Evolutionary conservation across 2,888 invertebrate species (phyloP), one percentile per base, ranked within the genome.

Genomic region (Tetragonisca angustula): DNA sequence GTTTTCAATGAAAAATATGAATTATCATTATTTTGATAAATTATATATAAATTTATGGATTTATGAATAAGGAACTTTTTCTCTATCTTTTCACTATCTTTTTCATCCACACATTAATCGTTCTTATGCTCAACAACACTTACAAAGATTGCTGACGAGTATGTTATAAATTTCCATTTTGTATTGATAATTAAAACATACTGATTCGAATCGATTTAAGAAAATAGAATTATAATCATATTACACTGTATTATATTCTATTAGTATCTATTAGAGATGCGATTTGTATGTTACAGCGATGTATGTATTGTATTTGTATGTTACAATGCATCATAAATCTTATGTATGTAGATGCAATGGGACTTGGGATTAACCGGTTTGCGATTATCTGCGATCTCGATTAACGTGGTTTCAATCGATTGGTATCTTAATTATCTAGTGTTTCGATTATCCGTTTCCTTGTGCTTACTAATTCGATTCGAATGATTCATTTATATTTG

Each of bases 271-370:
- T 32, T 65, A 68, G 56, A n/a, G 15, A 6, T 21, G 49, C 21
- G 24, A 62, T 32, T 43, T 68, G 27, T 64, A 62, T 65, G 78
- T 74, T 82, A 56, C 72, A 69, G 11, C 24, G 24, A 36, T 36
- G 36, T 36, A 36, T 36, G 36, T 36, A 36, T 36, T 36, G 6
- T 36, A 36, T 36, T 36, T 36, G 50, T 21, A 24, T 67, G 62
- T 36, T 36, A 59, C 62, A 70, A 43, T 64, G 65, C 21, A 49
- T 87, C 61, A 65, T 87, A 79, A 84, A 85, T 87, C 27, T 27
- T 27, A 27, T 27, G 27, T 82, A 36, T 36, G 36, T 36, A 36
- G 36, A 36, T 36, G 36, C 9, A 36, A 36, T 36, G 36, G 36
- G 36, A 36, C 9, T 9, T 36, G 0, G 0, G 36, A 36, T 36